Base-by-base conservation (phyloP, 1,140 invertebrate species). In the Idris sp. region DNA sequence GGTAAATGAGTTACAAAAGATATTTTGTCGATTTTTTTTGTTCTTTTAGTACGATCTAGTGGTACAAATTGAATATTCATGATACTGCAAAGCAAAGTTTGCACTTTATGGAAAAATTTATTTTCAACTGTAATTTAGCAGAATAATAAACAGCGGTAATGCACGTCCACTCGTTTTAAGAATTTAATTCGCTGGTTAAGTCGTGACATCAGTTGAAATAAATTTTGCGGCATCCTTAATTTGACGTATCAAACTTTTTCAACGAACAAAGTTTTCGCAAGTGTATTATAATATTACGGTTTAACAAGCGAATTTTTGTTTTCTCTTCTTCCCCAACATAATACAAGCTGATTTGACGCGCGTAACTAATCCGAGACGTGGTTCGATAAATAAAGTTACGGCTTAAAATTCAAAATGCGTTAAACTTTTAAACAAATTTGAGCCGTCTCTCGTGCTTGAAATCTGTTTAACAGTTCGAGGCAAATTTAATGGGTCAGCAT, bases 381-480 rank as follows among this genome's bases (percentile, higher is more conserved):
- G 16, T 26, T 9, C 35, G 46, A 69, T 69, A 59, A 69, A 69
- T 53, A 69, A 59, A 59, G 54, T 69, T 69, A 59, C 46, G 36
- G n/a, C 4, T 22, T 35, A 6, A 59, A 59, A 59, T 59, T 69
- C 46, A 59, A 69, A 69, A 59, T 69, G 26, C 44, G 44, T 31
- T 13, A 19, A 69, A 59, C 53, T 69, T 69, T 69, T 69, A 69
- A 69, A 53, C 46, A 69, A 59, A 69, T 68, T 68, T 43, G n/a
- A 43, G 15, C 22, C 38, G 44, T 51, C 30, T 35, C 9, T 58
- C 51, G 62, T 30, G 43, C 26, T 58, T 56, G 35, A 58, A 68
- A 58, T 68, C 53, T 58, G 53, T 51, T 68, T 58, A 68, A 68
- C 53, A 58, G 53, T 58, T 68, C 22, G 36, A 41, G 53, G 35